Evolutionary conservation across 2,888 invertebrate species (phyloP).

Genomic region (Nemotelus nigrinus): DNA sequence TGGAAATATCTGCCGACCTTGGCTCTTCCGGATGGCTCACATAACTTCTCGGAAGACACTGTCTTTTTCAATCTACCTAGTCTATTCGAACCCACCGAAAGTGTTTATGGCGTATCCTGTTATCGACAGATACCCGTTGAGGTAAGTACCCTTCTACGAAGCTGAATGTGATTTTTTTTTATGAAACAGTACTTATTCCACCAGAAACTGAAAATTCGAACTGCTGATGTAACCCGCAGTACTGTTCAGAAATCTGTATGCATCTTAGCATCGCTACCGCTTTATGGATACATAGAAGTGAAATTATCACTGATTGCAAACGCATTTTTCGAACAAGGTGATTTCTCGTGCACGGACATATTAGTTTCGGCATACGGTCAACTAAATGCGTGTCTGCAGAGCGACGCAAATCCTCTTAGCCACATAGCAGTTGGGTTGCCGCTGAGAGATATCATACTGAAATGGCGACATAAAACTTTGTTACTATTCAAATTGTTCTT

Average conservation of each 20-base stretch:
- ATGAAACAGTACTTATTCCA: slow-evolving; percentile 54
- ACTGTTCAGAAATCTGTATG: slow-evolving; percentile 99
- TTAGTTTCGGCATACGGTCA: slow-evolving; percentile 93
- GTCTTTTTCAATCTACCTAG: slow-evolving; percentile 96
- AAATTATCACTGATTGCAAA: slow-evolving; percentile 96
- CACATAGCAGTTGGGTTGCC: slow-evolving; percentile 63
- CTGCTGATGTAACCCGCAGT: slow-evolving; percentile 95
- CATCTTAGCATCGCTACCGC: slow-evolving; percentile 87
- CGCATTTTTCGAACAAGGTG: slow-evolving; percentile 96
- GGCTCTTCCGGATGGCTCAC: slow-evolving; percentile 97
- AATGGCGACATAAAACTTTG: slow-evolving; percentile 91
- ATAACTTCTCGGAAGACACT: slow-evolving; percentile 94
- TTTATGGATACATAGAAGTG: slow-evolving; percentile 94
- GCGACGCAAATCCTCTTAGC: slow-evolving; percentile 69
- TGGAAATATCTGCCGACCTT: slow-evolving; percentile 98
- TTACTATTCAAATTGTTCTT: slow-evolving; percentile 91
- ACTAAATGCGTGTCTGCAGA: slow-evolving; percentile 79
- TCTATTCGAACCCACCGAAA: slow-evolving; percentile 81
- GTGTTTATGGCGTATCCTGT: slow-evolving; percentile 96
- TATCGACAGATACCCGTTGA: slow-evolving; percentile 96
- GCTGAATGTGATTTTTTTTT: slow-evolving; percentile 8
- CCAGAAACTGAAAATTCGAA: slow-evolving; percentile 89
- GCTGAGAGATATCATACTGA: slow-evolving; percentile 62
- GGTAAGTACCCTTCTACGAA: slow-evolving; percentile 65
- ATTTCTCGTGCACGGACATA: slow-evolving; percentile 87